Base-by-base conservation (phyloP, 2,113 vertebrate species). In the Pseudonaja textilis region DNA sequence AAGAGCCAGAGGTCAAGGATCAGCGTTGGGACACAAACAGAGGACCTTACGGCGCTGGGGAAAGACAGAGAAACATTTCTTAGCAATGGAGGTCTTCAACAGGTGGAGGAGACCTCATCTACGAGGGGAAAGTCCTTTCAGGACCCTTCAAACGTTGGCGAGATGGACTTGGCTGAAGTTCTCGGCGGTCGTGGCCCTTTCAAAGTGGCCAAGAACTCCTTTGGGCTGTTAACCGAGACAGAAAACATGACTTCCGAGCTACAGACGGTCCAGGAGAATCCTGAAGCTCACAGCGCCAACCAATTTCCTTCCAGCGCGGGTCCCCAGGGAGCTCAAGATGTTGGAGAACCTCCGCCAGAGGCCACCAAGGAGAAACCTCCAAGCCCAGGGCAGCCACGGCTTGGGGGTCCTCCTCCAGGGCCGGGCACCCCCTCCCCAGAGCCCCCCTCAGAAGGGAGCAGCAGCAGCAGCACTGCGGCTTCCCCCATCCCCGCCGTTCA, bases 11-110 rank as follows among this genome's bases (percentile, higher is more conserved):
- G 26, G 5, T n/a, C 23, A 4, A 4, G 29, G n/a, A 29, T 89
- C 93, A 93, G 90, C 25, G 57, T 89, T 0, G 93, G 93, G 69
- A 93, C 93, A 0, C 93, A 93, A 50, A 93, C 93, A 0, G 90
- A 91, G 3, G 90, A 89, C 18, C 45, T 57, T 0, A 6, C 56
- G 1, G 0, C 55, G 6, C 25, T 89, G 55, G n/a, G 5, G 1
- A 0, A 0, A 45, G 42, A 61, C 25, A 26, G 16, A 11, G 34
- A 25, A 1, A 26, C 22, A 1, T 29, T 18, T 7, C 18, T 85
- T 3, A 54, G 69, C 69, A 89, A 91, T 5, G 69, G 90, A 20
- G 23, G 50, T 1, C 88, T 89, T 34, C 0, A n/a, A 5, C 18
- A 10, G 3, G 16, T 1, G 0, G 47, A 3, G 1, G 89, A 47